phyloP scores from a whole-genome alignment of 1,140 invertebrate genomes.

The Eriosoma lanigerum region DNA sequence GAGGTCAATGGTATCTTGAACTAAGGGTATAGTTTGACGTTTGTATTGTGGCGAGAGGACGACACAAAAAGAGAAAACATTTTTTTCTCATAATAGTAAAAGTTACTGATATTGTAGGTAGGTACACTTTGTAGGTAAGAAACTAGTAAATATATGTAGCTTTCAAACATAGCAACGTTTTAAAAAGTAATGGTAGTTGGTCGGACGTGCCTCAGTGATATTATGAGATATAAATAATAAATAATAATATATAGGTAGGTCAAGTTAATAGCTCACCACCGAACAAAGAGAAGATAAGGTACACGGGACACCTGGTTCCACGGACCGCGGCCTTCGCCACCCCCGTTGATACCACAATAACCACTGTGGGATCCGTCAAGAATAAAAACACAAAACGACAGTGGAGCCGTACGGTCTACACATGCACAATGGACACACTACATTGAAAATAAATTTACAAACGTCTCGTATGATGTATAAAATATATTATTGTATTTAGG shows the following conservation, averaged over 20 bases:
- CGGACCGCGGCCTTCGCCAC: background rate
- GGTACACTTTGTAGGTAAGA: no score
- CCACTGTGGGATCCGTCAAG: background rate
- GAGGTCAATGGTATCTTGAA: no score
- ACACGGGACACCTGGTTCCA: constrained; percentile 18
- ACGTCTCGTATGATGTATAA: no score
- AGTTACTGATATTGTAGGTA: no score
- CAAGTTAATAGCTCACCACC: background rate
- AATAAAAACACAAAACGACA: background rate
- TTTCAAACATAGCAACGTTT: background rate
- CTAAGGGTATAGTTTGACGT: background rate
- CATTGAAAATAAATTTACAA: background rate
- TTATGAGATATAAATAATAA: background rate
- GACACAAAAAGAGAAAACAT: constrained; percentile 9
- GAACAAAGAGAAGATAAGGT: constrained; percentile 14
- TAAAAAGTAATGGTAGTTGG: no score
- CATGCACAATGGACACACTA: background rate
- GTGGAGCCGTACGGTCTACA: constrained; percentile 32
- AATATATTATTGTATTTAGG: no score
- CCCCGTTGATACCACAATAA: background rate
- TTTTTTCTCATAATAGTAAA: no score
- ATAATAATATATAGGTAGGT: background rate
- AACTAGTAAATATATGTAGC: no score
- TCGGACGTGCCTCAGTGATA: background rate
- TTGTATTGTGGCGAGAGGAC: no score